A percentile compares a stretch with the other conserved stretches of the same genome.
Evolutionary conservation across 2,888 invertebrate species (phyloP).

Genomic region (Acanthosepion esculentum): DNA sequence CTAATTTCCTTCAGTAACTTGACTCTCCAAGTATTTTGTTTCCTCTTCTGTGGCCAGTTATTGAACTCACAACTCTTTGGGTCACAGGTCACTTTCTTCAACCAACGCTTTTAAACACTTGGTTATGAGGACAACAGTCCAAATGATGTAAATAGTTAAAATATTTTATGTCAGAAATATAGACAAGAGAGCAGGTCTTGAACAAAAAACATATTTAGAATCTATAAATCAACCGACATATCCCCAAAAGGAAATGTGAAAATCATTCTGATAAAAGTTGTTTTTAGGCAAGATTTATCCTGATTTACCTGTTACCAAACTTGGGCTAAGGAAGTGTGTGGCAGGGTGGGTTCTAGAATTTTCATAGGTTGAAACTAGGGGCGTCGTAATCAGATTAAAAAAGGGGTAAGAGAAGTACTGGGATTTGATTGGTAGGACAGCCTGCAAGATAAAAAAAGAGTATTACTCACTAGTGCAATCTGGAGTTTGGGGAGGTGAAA

Average conservation of each 20-base stretch:
- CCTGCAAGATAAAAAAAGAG: background rate
- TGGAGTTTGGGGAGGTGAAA: background rate
- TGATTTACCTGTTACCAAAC: no score
- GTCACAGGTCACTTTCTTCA: no score
- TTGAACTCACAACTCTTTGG: no score
- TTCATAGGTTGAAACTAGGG: background rate
- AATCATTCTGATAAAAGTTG: background rate
- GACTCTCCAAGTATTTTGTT: no score
- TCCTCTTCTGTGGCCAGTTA: no score
- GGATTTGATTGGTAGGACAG: background rate
- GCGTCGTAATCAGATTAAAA: background rate
- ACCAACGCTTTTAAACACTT: no score
- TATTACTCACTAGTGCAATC: background rate
- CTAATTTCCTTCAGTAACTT: no score
- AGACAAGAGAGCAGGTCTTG: no score
- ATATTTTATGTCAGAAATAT: no score
- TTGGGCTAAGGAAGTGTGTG: background rate
- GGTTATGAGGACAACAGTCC: no score
- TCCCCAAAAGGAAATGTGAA: background rate
- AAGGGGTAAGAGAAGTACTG: background rate
- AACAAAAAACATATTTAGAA: background rate
- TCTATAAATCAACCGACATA: background rate
- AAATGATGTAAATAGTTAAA: no score
- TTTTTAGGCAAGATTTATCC: no score
- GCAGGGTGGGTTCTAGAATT: background rate